Conservation (phyloP, 2,888 invertebrate species). For the Dorcus hopei region DNA sequence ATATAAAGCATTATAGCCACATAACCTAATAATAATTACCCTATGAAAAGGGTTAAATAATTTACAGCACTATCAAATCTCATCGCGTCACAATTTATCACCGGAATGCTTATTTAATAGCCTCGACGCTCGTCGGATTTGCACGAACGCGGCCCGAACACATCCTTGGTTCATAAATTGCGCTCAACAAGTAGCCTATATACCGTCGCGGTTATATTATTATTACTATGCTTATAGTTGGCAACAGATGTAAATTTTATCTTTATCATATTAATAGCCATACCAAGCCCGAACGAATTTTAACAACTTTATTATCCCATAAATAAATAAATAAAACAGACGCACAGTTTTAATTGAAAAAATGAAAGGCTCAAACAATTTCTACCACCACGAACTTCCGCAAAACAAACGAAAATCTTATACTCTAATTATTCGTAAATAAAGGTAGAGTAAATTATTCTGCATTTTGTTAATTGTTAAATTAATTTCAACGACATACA, state of each 20-base stretch:
- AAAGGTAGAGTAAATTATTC: too few species aligned
- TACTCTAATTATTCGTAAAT: too few species aligned
- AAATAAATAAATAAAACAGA: neutral
- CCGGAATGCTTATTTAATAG: slow-evolving; percentile 52
- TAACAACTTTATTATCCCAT: slow-evolving; percentile 3
- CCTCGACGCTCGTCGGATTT: slow-evolving; percentile 44
- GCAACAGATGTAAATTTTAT: slow-evolving; percentile 50
- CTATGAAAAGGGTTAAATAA: slow-evolving; percentile 51
- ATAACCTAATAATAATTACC: slow-evolving; percentile 49
- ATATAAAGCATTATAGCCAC: slow-evolving; percentile 34
- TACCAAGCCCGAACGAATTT: neutral
- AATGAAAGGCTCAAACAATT: too few species aligned
- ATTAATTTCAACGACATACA: too few species aligned
- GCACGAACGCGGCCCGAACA: slow-evolving; percentile 41
- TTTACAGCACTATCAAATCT: slow-evolving; percentile 53
- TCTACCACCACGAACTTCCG: too few species aligned
- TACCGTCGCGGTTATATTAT: slow-evolving; percentile 50
- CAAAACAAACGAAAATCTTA: too few species aligned
- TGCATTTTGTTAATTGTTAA: too few species aligned
- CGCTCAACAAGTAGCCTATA: slow-evolving; percentile 54
- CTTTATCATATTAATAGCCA: slow-evolving; percentile 37
- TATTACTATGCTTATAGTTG: slow-evolving; percentile 51
- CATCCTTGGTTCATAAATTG: slow-evolving; percentile 50
- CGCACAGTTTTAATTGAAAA: too few species aligned
- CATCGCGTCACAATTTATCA: slow-evolving; percentile 52